These are phyloP conservation scores for Meiosimyza platycephala DNA, from an alignment of 2,888 invertebrate species.

Conservation along the genomic window DNA sequence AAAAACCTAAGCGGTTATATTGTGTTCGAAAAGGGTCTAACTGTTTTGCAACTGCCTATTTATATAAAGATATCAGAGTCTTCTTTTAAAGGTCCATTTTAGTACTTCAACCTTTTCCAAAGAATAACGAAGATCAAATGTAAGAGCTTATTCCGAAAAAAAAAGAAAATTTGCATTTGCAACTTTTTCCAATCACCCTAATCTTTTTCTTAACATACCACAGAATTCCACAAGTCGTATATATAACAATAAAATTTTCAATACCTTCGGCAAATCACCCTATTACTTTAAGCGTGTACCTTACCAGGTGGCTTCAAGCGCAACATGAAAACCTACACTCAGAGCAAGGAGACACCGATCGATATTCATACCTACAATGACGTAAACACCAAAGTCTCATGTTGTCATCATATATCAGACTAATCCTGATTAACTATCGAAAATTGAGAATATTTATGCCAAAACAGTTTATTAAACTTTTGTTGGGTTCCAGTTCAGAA, in stretches of 20 bases:
- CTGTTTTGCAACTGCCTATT: too few relatives aligned
- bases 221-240: too few relatives aligned
- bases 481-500: neutral
- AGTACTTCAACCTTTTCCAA: too few relatives aligned
- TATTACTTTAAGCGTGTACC: conserved; percentile 14
- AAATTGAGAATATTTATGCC: conserved; percentile 45
- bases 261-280: conserved; percentile 34
- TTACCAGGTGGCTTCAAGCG: conserved; percentile 22
- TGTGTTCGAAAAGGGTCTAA: too few relatives aligned
- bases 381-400: conserved; percentile 47
- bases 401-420: conserved; percentile 60
- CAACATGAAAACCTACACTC: neutral
- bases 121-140: too few relatives aligned
- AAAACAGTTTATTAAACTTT: conserved; percentile 43
- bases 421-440: conserved; percentile 61
- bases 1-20: too few relatives aligned
- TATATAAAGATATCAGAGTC: too few relatives aligned
- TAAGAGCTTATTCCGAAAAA: too few relatives aligned
- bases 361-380: conserved; percentile 25
- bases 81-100: too few relatives aligned
- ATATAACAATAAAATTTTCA: conserved; percentile 4
- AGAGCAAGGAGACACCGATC: conserved; percentile 11
- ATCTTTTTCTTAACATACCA: too few relatives aligned
- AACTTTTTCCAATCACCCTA: too few relatives aligned
- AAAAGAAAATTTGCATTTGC: too few relatives aligned